Percentiles rank a stretch among this genome's conserved stretches.
Evolutionary conservation across 2,888 invertebrate genomes (phyloP).

Genomic region (Acronicta psi): DNA sequence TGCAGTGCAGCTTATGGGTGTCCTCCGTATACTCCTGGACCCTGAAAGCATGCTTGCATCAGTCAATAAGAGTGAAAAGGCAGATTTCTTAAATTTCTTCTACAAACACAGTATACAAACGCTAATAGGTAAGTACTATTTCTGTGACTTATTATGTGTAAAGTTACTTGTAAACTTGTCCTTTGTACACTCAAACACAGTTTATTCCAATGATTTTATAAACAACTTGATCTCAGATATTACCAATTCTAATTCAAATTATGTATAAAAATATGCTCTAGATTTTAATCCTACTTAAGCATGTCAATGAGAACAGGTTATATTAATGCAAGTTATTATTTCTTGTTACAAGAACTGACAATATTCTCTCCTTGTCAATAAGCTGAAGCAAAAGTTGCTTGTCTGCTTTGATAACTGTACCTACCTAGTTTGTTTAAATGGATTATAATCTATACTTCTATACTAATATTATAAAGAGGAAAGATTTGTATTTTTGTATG

Average conservation of each 20-base stretch:
- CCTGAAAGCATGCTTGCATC: constrained; percentile 99
- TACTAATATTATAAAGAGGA: too few species aligned
- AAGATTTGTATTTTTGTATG: too few species aligned
- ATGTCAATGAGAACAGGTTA: constrained; percentile 41
- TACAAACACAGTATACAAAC: constrained; percentile 99
- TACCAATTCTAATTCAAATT: constrained; percentile 48
- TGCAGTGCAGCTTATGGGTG: constrained; percentile 98
- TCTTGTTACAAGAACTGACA: constrained; percentile 14
- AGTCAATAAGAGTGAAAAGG: constrained; percentile 98
- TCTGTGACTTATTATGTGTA: constrained; percentile 34
- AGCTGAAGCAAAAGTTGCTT: constrained; percentile 1
- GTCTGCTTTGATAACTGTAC: not conserved
- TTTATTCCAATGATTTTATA: constrained; percentile 4
- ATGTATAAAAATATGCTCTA: constrained; percentile 17
- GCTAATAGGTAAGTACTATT: constrained; percentile 92
- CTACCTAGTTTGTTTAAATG: not conserved
- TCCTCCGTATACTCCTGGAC: constrained; percentile 96
- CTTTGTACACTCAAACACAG: too few species aligned
- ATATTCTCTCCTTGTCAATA: constrained; percentile 14
- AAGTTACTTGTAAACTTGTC: too few species aligned
- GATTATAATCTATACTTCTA: not conserved
- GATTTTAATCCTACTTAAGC: constrained; percentile 33
- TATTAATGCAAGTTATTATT: constrained; percentile 30
- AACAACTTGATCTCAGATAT: constrained; percentile 13
- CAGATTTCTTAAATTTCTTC: constrained; percentile 99